Conservation (phyloP, 2,888 invertebrate genomes). For the Eudemis profundana region DNA sequence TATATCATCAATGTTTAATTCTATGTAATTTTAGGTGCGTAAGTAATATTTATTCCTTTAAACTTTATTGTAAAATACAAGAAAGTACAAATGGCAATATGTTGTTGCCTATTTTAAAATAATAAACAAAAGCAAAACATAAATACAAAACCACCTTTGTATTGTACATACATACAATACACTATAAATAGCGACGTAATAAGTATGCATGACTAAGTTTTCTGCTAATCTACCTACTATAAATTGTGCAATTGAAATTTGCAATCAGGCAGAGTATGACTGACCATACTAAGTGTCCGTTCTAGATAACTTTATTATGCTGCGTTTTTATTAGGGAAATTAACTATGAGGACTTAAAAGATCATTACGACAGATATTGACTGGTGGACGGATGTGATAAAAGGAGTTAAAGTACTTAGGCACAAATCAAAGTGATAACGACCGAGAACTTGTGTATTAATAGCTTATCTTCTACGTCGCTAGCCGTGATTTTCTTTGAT, state of each 20-base stretch:
- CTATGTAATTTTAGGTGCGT: too few relatives aligned
- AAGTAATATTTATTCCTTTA: too few relatives aligned
- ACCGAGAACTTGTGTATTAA: conserved; percentile 56
- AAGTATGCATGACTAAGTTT: background rate
- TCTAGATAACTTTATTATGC: background rate
- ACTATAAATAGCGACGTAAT: too few relatives aligned
- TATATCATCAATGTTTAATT: too few relatives aligned
- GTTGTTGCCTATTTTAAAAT: too few relatives aligned
- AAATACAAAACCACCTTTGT: too few relatives aligned
- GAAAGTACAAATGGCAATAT: too few relatives aligned
- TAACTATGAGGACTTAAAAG: conserved; percentile 50
- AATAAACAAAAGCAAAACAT: too few relatives aligned
- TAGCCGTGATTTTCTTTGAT: conserved; percentile 66
- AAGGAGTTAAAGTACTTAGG: conserved; percentile 54
- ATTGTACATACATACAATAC: too few relatives aligned
- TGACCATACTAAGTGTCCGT: background rate
- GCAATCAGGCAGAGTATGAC: background rate
- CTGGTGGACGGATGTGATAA: conserved; percentile 60
- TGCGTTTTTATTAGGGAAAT: conserved; percentile 9
- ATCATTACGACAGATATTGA: conserved; percentile 58
- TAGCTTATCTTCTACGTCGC: conserved; percentile 57
- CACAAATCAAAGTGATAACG: conserved; percentile 57
- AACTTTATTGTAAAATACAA: too few relatives aligned
- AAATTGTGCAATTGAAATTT: conserved; percentile 8
- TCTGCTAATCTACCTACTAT: conserved; percentile 7